Conservation (phyloP, 92 coral and sea anemone genomes). For the Zoanthus gigantus region DNA sequence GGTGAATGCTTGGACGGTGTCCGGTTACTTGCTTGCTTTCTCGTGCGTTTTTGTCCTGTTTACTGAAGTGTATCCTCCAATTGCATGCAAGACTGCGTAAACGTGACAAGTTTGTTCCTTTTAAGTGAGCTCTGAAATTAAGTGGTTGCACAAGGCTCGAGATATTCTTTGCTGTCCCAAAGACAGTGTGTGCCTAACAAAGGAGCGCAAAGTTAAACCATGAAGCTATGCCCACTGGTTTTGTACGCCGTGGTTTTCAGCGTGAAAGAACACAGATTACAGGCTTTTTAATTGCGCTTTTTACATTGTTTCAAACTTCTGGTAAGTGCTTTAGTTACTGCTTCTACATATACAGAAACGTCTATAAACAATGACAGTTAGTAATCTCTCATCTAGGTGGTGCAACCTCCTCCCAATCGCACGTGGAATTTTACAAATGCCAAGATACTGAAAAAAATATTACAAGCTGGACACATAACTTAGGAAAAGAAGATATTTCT, state of each 20-base stretch:
- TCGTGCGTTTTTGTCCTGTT: constrained; percentile 8
- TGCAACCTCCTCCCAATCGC: constrained; percentile 10
- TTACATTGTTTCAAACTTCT: constrained; percentile 19
- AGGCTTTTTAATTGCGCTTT: not conserved
- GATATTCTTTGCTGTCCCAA: not conserved
- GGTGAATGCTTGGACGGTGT: constrained; percentile 12
- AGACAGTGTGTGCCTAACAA: not conserved
- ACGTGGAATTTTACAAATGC: constrained; percentile 13
- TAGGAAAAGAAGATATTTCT: not conserved
- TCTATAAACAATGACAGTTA: not conserved
- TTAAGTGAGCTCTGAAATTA: not conserved
- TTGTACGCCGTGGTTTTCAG: constrained; percentile 40
- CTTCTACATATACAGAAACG: not conserved
- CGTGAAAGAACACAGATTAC: constrained; percentile 8
- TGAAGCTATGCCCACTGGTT: constrained; percentile 51
- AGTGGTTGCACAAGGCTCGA: constrained; percentile 11
- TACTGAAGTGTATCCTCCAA: constrained; percentile 14
- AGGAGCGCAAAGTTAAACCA: constrained; percentile 36
- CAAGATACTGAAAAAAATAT: constrained; percentile 17
- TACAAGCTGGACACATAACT: not conserved
- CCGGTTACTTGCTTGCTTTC: constrained; percentile 4
- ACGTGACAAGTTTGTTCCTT: constrained; percentile 9
- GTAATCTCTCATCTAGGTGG: constrained; percentile 6
- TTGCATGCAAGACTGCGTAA: constrained; percentile 31
- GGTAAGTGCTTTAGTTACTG: constrained; percentile 8